Evolutionary conservation across 2,888 invertebrate species (phyloP).

Genomic region (Dermolepida albohirtum): DNA sequence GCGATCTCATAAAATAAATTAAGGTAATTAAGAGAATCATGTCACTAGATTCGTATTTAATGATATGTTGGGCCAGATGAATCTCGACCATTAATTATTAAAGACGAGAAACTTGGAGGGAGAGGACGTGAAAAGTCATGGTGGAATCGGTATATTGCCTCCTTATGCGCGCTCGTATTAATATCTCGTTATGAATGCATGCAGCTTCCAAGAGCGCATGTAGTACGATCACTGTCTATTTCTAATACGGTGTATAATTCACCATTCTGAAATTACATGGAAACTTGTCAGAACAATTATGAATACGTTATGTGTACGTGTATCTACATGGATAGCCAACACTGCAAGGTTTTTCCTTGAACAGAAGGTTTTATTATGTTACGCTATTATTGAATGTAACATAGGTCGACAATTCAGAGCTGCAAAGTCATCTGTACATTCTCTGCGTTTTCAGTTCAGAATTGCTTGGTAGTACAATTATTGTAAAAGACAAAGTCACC

Average conservation of each 20-base stretch:
- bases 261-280: constrained; percentile 29
- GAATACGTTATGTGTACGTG: constrained; percentile 26
- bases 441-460: too few relatives aligned
- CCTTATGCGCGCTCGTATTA: constrained; percentile 19
- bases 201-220: constrained; percentile 22
- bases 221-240: constrained; percentile 30
- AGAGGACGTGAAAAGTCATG: constrained; percentile 5
- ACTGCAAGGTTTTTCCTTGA: constrained; percentile 15
- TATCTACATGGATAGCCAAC: constrained; percentile 9
- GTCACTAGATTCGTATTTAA: constrained; percentile 65
- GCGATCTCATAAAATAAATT: constrained; percentile 65
- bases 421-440: too few relatives aligned
- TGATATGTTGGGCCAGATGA: constrained; percentile 63
- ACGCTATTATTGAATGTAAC: constrained; percentile 33
- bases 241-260: constrained; percentile 42
- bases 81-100: constrained; percentile 59
- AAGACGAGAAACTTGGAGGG: constrained; percentile 20
- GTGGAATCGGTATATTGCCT: constrained; percentile 4
- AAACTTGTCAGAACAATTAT: constrained; percentile 27
- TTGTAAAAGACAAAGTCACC: too few relatives aligned
- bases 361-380: constrained; percentile 37
- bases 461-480: too few relatives aligned
- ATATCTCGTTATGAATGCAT: constrained; percentile 40
- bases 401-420: neutral
- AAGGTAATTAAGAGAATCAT: constrained; percentile 67